Percentiles rank a stretch among this genome's conserved stretches.
These are phyloP conservation scores for Heterotis niloticus DNA, from an alignment of 2,113 vertebrate species.

Conservation along the genomic window DNA sequence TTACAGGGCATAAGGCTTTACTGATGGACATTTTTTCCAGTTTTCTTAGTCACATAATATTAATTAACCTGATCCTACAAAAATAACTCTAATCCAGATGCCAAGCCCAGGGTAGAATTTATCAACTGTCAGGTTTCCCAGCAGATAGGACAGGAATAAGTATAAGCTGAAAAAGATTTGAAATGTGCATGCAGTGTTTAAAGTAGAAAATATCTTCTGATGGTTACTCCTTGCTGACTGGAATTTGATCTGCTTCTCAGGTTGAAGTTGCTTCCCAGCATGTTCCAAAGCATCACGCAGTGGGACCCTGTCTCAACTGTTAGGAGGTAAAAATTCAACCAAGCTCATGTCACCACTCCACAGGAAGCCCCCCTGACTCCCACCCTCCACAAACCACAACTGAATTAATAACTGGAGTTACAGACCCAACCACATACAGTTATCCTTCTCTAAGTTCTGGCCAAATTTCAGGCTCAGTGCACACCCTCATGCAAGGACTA, in stretches of 20 bases:
- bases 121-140: not conserved
- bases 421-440: constrained; percentile 1
- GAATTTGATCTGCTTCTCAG: not conserved
- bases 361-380: not conserved
- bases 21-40: not conserved
- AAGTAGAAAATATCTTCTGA: not conserved
- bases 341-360: not conserved
- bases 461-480: not conserved
- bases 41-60: not conserved
- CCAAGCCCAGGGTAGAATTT: not conserved
- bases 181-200: not conserved
- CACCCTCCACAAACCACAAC: not conserved
- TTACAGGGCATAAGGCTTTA: not conserved
- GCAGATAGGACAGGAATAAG: not conserved
- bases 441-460: not conserved
- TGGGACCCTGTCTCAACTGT: not conserved
- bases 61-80: not conserved
- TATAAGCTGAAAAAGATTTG: not conserved
- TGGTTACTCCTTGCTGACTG: not conserved
- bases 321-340: not conserved
- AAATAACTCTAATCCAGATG: not conserved
- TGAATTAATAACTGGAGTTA: not conserved
- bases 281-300: not conserved
- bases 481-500: not conserved
- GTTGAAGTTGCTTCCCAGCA: not conserved